These are phyloP conservation scores for Drosophila nr. medialis DNA, from an alignment of 2,888 invertebrate genomes.

Conservation along the genomic window DNA sequence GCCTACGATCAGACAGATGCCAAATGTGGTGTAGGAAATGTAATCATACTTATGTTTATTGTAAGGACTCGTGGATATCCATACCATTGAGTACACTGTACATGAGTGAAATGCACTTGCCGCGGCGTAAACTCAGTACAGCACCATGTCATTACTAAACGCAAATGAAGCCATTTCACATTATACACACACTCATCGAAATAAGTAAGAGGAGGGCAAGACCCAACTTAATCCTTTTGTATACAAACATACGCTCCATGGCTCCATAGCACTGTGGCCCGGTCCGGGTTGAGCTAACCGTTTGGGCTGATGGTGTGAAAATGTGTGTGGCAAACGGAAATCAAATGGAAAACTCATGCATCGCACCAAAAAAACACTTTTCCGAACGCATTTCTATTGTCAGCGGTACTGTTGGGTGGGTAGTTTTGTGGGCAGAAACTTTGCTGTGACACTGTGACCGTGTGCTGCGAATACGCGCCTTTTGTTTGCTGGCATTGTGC, in stretches of 20 bases:
- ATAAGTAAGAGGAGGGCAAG: constrained; percentile 6
- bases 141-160: constrained; percentile 54
- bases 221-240: constrained; percentile 76
- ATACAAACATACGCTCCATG: constrained; percentile 60
- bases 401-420: constrained; percentile 59
- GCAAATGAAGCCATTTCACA: constrained; percentile 68
- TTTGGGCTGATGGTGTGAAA: constrained; percentile 33
- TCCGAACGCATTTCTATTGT: constrained; percentile 78
- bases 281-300: constrained; percentile 24
- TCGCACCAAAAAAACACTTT: constrained; percentile 61
- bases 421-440: constrained; percentile 56
- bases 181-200: constrained; percentile 25
- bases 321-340: constrained; percentile 70
- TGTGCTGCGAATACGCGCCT: constrained; percentile 60
- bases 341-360: constrained; percentile 81
- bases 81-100: neutral
- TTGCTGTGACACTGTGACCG: constrained; percentile 71
- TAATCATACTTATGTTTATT: neutral
- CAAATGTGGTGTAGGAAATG: neutral
- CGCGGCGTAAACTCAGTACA: constrained; percentile 3
- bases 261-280: constrained; percentile 25
- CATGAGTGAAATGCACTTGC: constrained; percentile 13
- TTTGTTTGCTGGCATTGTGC: constrained; percentile 71
- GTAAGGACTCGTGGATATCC: neutral
- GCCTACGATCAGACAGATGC: neutral